Base-by-base conservation (phyloP, 2,888 invertebrate genomes). In the Fabriciana adippe region DNA sequence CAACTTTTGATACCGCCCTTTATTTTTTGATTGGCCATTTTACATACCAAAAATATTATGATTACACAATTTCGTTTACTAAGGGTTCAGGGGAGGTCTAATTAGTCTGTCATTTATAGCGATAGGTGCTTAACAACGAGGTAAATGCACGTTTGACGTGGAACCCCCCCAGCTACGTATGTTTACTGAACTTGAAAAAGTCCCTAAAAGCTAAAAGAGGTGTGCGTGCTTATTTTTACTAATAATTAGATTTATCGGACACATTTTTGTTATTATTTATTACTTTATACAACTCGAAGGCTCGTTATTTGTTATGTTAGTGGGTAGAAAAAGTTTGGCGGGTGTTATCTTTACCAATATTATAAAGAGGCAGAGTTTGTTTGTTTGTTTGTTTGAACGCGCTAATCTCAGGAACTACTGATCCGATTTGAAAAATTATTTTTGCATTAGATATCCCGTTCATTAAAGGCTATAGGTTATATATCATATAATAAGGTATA, bases 201-300 rank as follows among this genome's bases (percentile, higher is more conserved):
- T 83, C 82, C 82, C 81, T 83, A 86, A 83, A 86, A 83, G 83
- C 85, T 79, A 82, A 88, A 85, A 87, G 87, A 87, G 86, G 83
- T 75, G 89, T 86, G 89, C 90, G 89, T 90, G 81, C 78, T 81
- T 83, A 84, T 84, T 86, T 81, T 84, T 82, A 88, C 84, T 83
- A 83, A 88, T 90, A 88, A 88, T 89, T 87, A 87, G 82, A 79
- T 83, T 86, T 85, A 88, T 89, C 89, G 79, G 85, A 86, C 86
- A 88, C 80, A 81, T 83, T 85, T 87, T 86, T 83, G 86, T 78
- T 41, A 41, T 59, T 59, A 59, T 59, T 59, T 59, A 59, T 59
- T 59, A 59, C 59, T 48, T 59, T 48, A 48, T 59, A 16, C 26
- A 16, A 48, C 31, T 48, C 5, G 13, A 48, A 48, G 16, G n/a